Percentiles rank a stretch among this genome's conserved stretches.
phyloP scores from a whole-genome alignment of 2,113 vertebrate species.

The Chelonoidis abingdonii region DNA sequence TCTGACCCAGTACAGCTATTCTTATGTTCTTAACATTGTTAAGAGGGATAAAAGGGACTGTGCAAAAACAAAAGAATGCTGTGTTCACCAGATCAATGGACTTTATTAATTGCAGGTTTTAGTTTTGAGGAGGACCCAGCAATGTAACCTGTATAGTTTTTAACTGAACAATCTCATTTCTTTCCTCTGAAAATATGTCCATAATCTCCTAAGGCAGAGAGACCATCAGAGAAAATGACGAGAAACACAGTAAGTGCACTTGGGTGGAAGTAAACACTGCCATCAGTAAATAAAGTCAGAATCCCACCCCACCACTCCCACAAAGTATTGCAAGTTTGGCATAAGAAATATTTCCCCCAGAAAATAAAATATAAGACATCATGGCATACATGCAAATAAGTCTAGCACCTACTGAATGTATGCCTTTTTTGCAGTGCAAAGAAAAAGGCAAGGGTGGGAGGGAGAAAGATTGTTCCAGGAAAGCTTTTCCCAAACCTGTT shows the following conservation, averaged over 20 bases:
- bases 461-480: background rate
- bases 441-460: background rate
- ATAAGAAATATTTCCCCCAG: conserved; percentile 2
- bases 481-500: background rate
- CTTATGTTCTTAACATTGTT: too few species aligned
- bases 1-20: too few species aligned
- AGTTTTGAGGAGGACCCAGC: background rate
- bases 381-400: background rate
- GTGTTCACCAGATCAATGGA: background rate
- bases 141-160: rapidly evolving
- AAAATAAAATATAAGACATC: background rate
- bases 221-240: background rate
- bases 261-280: background rate
- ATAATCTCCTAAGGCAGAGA: background rate
- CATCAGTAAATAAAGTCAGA: background rate
- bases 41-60: background rate
- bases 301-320: background rate
- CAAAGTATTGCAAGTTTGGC: background rate
- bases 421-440: rapidly evolving
- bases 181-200: background rate
- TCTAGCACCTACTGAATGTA: background rate
- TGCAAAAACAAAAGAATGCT: background rate
- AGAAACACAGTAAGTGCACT: background rate
- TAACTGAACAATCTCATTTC: background rate
- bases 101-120: background rate